Base-by-base conservation (phyloP, 2,113 vertebrate genomes). In the Petroica traversi region DNA sequence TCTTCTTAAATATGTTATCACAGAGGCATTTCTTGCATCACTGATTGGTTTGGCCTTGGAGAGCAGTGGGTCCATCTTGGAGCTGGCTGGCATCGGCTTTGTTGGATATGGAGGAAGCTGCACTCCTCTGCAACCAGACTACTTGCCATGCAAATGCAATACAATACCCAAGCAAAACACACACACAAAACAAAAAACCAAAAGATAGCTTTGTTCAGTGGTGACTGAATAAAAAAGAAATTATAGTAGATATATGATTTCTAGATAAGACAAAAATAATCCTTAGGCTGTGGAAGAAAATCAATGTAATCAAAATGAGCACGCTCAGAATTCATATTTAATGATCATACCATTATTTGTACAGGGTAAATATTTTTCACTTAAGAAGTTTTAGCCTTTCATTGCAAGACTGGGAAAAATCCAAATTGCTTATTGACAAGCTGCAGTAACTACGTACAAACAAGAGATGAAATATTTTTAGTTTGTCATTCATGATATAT, bases 391-490 rank as follows among this genome's bases (percentile, higher is more conserved):
- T 71, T 26, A 78, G 40, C 25, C 29, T 78, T 91, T 68, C 49
- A 29, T 61, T 82, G 20, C 36, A 77, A 86, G 83, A 48, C 8
- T 78, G 68, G 52, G 61, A 9, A 84, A 92, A 95, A 79, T 85
- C 85, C 88, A 93, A 79, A 95, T 63, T 87, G 73, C 61, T 71
- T 89, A 87, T 94, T 96, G 77, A 85, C 77, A 82, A 87, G n/a
- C 33, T 82, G 57, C 69, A 49, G 13, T 64, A 92, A 85, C 59
- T 91, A 76, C 75, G 36, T 85, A 54, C 73, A 75, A 91, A 89
- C 31, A 91, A 81, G 73, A 38, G 45, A 92, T 28, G n/a, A 91
- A 87, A 84, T 31, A 74, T 72, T 86, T 81, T 78, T 41, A 85
- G 45, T 36, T 92, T 89, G 48, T 72, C 48, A 58, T 68, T 96